Conservation (phyloP, 1,140 invertebrate species). For the Heliconius eleuchia region DNA sequence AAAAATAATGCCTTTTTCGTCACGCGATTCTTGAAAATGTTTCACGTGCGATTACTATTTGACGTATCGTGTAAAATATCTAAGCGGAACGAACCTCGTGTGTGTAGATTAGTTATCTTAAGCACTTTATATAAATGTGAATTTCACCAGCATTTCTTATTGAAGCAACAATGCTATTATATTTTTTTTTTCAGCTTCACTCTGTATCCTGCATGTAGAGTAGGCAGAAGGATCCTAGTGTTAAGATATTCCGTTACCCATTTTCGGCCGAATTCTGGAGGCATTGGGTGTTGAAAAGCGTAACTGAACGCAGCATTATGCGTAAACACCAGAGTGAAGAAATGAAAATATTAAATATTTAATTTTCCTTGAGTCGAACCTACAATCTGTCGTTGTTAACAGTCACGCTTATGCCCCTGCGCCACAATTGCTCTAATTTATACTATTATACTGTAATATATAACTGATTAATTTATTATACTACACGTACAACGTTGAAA, state of each 20-base stretch:
- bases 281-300: no score
- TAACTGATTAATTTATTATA: not conserved
- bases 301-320: no score
- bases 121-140: conserved; percentile 16
- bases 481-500: not conserved
- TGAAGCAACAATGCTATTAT: not conserved
- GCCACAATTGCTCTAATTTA: no score
- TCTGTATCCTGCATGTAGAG: no score
- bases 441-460: not conserved
- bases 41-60: conserved; percentile 32
- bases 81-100: conserved; percentile 22
- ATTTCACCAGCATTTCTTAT: not conserved
- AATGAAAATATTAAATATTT: no score
- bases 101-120: conserved; percentile 33
- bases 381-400: no score
- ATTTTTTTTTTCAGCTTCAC: not conserved
- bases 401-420: no score
- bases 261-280: no score
- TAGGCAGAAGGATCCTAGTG: no score
- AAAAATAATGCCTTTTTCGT: conserved; percentile 54
- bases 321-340: no score
- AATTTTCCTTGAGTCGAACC: no score
- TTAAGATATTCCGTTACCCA: no score
- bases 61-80: conserved; percentile 31
- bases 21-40: conserved; percentile 49